Evolutionary conservation across 2,797 vertebrate genomes (phyloP).

Genomic region (Lophotriccus pileatus): DNA sequence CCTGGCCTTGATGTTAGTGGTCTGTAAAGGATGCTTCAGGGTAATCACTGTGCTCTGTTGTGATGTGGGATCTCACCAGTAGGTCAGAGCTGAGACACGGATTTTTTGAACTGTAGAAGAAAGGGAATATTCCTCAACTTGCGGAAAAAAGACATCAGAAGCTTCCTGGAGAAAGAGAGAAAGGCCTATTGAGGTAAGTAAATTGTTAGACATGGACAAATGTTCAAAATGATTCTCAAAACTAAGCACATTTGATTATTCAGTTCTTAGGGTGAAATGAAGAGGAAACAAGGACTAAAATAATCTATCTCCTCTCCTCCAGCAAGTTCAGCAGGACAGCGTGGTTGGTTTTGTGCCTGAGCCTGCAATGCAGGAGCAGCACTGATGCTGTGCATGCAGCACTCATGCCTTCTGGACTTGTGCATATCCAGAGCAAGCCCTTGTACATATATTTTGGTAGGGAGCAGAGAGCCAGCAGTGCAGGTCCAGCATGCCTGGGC

Average conservation of each 20-base stretch:
- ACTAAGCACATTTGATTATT: neutral
- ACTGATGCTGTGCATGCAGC: neutral
- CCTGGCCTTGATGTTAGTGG: neutral
- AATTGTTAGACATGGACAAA: neutral
- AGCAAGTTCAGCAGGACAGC: neutral
- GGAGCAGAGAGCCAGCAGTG: neutral
- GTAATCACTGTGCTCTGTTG: neutral
- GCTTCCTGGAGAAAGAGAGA: neutral
- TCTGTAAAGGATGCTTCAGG: neutral
- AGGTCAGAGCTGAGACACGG: neutral
- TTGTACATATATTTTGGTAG: neutral
- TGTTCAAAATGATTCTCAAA: neutral
- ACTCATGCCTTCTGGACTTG: rapidly evolving
- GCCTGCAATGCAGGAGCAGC: neutral
- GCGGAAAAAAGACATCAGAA: neutral
- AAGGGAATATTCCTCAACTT: neutral
- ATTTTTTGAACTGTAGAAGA: neutral
- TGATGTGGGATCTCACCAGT: neutral
- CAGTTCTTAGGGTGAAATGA: neutral
- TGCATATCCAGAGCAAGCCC: neutral
- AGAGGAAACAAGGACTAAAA: neutral
- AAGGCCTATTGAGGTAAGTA: neutral
- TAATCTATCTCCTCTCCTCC: neutral
- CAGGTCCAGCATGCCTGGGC: neutral
- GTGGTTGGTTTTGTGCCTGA: neutral